Evolutionary conservation across 37 sponge, comb jelly and placozoan genomes (phyloP).

Genomic region (Geodia barretti): DNA sequence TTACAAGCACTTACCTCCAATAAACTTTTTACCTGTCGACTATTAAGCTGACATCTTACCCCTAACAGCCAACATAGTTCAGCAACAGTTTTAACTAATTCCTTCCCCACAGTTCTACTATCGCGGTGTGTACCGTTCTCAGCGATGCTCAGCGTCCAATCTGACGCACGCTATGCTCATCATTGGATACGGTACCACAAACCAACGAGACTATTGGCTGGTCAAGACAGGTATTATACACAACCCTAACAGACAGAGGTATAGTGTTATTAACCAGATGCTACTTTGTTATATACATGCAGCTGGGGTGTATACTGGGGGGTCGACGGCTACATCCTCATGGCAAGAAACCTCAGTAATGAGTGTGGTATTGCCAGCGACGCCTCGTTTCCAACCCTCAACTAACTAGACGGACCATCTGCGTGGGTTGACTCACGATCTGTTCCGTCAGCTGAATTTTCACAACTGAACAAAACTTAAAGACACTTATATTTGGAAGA

Average conservation of each 20-base stretch:
- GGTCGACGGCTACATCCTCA: constrained; percentile 41
- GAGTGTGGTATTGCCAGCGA: constrained; percentile 51
- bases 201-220: constrained; percentile 58
- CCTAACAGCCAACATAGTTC: no score
- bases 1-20: no score
- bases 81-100: not conserved
- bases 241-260: no score
- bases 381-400: constrained; percentile 43
- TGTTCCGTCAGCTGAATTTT: no score
- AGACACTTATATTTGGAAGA: no score
- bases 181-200: constrained; percentile 46
- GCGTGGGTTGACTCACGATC: no score
- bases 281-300: not conserved
- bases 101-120: constrained; percentile 40
- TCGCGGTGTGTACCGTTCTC: constrained; percentile 51
- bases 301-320: constrained; percentile 54
- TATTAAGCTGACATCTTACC: no score
- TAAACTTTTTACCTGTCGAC: no score
- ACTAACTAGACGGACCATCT: no score
- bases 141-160: constrained; percentile 34
- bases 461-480: no score
- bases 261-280: not conserved
- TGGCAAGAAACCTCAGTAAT: constrained; percentile 32
- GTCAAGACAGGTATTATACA: no score
- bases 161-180: constrained; percentile 62